These are phyloP conservation scores for Scotopteryx bipunctaria DNA, from an alignment of 2,888 invertebrate species.

Conservation along the genomic window DNA sequence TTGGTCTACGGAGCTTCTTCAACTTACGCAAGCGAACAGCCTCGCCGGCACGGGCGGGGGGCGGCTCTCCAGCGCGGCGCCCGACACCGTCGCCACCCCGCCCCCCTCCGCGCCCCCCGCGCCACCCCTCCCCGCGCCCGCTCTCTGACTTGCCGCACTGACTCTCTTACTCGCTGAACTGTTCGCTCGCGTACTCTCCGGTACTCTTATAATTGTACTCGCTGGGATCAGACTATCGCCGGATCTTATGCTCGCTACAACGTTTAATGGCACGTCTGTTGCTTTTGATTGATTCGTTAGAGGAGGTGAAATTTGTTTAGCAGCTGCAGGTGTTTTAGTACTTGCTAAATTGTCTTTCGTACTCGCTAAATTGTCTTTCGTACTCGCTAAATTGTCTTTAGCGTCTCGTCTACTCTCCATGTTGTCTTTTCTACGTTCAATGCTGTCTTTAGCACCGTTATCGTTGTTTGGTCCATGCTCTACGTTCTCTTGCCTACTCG, in stretches of 20 bases:
- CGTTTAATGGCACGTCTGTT: not conserved
- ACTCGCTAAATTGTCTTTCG: not conserved
- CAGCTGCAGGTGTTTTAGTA: not conserved
- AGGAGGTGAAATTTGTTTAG: not conserved
- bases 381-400: not conserved
- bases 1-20: no score
- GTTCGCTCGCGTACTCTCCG: not conserved
- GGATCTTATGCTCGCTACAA: conserved; percentile 11
- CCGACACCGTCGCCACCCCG: conserved; percentile 18
- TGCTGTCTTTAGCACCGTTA: no score
- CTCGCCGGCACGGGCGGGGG: conserved; percentile 56
- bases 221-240: conserved; percentile 6
- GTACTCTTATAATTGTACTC: not conserved
- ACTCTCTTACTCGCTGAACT: not conserved
- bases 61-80: conserved; percentile 28
- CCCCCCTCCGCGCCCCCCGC: conserved; percentile 11
- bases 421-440: no score
- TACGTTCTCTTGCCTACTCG: no score
- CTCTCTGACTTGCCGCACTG: not conserved
- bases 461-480: no score
- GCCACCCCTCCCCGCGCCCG: not conserved
- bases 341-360: not conserved
- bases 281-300: not conserved
- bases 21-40: conserved; percentile 45
- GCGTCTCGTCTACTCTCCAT: no score